Conservation (phyloP, 35 echinoderm and acorn worm genomes). For the Antedon bifida region DNA sequence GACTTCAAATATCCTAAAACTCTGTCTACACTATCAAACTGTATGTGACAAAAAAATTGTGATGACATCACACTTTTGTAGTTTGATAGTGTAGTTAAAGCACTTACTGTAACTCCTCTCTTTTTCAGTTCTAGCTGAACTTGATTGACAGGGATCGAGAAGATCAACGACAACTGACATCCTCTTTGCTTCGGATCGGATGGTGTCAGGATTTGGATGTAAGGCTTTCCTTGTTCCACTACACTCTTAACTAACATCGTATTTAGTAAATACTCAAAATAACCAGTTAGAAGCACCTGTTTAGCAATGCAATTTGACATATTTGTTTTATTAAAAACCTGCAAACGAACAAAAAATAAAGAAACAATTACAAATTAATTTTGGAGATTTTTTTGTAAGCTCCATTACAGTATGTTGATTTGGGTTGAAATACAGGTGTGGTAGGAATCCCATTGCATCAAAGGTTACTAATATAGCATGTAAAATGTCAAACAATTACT, state of each 20-base stretch:
- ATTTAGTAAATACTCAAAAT: slow-evolving; percentile 63
- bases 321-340: slow-evolving; percentile 75
- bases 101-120: slow-evolving; percentile 65
- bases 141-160: slow-evolving; percentile 42
- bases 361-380: no score
- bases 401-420: no score
- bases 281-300: slow-evolving; percentile 51
- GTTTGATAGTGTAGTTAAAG: no score
- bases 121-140: slow-evolving; percentile 56
- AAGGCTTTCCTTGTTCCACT: neutral
- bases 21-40: no score
- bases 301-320: slow-evolving; percentile 47
- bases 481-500: neutral
- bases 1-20: no score
- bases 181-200: slow-evolving; percentile 42
- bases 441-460: no score
- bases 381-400: no score
- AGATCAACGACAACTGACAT: slow-evolving; percentile 50
- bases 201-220: slow-evolving; percentile 45
- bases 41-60: no score
- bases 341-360: neutral
- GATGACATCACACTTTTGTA: no score
- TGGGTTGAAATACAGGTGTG: no score
- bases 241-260: slow-evolving; percentile 10
- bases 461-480: no score